phyloP scores from a whole-genome alignment of 2,113 vertebrate genomes.

The Plectropomus leopardus region DNA sequence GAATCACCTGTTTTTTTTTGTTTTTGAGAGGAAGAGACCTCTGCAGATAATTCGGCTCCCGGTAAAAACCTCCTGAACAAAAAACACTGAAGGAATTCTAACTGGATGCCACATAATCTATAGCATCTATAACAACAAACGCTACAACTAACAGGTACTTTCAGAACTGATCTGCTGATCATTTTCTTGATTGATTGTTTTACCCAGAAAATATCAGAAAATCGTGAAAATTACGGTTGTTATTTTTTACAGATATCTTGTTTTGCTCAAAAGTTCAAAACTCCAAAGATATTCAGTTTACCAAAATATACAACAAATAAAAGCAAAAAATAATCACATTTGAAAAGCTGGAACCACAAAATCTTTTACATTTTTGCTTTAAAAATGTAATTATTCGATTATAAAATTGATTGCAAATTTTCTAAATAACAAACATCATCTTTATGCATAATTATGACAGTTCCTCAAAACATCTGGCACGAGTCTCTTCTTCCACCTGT shows the following conservation, averaged over 20 bases:
- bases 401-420: background rate
- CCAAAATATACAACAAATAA: background rate
- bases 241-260: background rate
- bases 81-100: no score
- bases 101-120: no score
- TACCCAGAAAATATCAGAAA: background rate
- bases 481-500: background rate
- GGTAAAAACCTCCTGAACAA: no score
- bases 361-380: background rate
- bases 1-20: no score
- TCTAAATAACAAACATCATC: background rate
- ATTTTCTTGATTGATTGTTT: background rate
- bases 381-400: background rate
- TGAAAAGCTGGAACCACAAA: background rate
- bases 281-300: background rate
- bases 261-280: background rate
- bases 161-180: background rate
- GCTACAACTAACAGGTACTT: background rate
- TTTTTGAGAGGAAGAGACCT: no score
- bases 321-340: background rate
- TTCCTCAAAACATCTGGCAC: background rate
- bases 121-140: background rate
- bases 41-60: no score
- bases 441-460: background rate
- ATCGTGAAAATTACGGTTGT: background rate